phyloP scores from a whole-genome alignment of 2,888 invertebrate genomes.

The Acronicta leporina region DNA sequence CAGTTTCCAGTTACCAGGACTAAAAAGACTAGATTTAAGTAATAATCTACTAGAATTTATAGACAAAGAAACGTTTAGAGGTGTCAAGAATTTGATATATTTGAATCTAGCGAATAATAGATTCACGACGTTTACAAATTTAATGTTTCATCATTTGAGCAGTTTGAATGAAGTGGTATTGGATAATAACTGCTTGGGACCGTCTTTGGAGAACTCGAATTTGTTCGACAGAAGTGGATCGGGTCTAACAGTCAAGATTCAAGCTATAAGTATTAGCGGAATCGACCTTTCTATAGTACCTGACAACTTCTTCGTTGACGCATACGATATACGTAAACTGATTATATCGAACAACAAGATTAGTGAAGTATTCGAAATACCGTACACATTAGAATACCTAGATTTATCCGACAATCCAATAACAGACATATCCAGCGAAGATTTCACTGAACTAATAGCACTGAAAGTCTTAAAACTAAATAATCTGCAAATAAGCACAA shows the following conservation, averaged over 20 bases:
- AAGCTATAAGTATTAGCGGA: constrained; percentile 72
- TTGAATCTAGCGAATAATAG: constrained; percentile 82
- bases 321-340: constrained; percentile 81
- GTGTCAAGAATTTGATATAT: constrained; percentile 76
- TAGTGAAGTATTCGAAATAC: constrained; percentile 86
- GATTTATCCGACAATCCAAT: constrained; percentile 91
- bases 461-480: constrained; percentile 88
- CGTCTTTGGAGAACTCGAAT: constrained; percentile 67
- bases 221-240: constrained; percentile 80
- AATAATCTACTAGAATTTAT: constrained; percentile 76
- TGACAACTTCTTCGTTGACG: constrained; percentile 80
- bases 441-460: constrained; percentile 85
- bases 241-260: constrained; percentile 75
- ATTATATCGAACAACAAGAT: constrained; percentile 88
- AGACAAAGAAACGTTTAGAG: constrained; percentile 74
- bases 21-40: constrained; percentile 80
- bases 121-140: constrained; percentile 74
- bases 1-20: constrained; percentile 71
- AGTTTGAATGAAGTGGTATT: constrained; percentile 78
- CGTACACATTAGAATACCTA: constrained; percentile 87
- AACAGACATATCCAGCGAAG: constrained; percentile 79
- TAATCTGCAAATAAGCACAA: constrained; percentile 85
- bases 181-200: constrained; percentile 81
- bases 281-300: constrained; percentile 71
- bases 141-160: constrained; percentile 77